A percentile compares a stretch with the other conserved stretches of the same genome.
These are phyloP conservation scores for Drosophila punjabiensis DNA, from an alignment of 1,140 invertebrate genomes.

Conservation along the genomic window DNA sequence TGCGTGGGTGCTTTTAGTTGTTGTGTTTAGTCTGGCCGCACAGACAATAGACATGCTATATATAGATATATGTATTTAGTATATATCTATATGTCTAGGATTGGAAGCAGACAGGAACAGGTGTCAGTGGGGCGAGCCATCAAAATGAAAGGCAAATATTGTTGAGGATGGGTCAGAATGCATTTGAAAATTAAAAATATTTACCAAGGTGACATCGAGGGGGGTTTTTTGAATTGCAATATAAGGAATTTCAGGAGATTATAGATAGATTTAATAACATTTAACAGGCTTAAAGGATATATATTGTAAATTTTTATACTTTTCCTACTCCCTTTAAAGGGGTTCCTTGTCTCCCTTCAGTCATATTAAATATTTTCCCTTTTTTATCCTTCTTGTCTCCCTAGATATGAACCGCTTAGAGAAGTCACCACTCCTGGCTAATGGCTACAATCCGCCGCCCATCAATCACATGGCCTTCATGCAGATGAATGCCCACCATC, in stretches of 20 bases:
- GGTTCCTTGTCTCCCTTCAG: background rate
- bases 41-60: conserved; percentile 52
- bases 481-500: conserved; percentile 91
- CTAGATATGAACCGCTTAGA: conserved; percentile 94
- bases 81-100: background rate
- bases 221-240: too few species aligned
- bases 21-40: conserved; percentile 69
- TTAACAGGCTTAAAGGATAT: too few species aligned
- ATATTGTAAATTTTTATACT: too few species aligned
- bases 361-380: conserved; percentile 20
- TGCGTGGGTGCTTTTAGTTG: conserved; percentile 66
- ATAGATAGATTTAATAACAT: too few species aligned
- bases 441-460: conserved; percentile 97
- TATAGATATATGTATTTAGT: conserved; percentile 22
- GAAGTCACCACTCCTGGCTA: conserved; percentile 95
- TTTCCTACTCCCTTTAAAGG: conserved; percentile 20
- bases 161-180: conserved; percentile 22
- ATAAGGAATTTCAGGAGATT: too few species aligned
- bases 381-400: conserved; percentile 71
- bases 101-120: conserved; percentile 46
- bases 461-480: conserved; percentile 96
- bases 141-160: conserved; percentile 54
- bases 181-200: conserved; percentile 40
- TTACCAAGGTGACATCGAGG: conserved; percentile 22
- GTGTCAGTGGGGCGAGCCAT: conserved; percentile 52